Conservation (phyloP, 2,113 vertebrate species). For the Stegastes partitus region DNA sequence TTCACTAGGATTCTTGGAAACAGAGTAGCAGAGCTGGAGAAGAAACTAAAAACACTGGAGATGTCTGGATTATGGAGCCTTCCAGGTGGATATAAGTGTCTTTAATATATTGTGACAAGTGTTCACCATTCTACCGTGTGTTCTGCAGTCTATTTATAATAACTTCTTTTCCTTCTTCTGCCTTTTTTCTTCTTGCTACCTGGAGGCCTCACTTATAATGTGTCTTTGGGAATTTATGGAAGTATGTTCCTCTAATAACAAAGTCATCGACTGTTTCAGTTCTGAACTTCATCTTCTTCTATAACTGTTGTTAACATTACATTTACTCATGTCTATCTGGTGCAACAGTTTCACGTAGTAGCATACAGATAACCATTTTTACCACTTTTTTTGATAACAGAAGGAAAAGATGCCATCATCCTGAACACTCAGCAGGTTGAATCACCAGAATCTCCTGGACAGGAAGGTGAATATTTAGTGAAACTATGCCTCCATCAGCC, state of each 20-base stretch:
- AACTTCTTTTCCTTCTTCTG: conserved; percentile 78
- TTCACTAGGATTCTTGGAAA: conserved; percentile 92
- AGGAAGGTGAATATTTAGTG: conserved; percentile 45
- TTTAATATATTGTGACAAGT: neutral
- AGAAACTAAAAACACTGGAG: conserved; percentile 95
- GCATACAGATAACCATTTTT: neutral
- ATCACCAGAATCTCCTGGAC: conserved; percentile 17
- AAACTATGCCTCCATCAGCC: neutral
- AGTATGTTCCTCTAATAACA: conserved; percentile 87
- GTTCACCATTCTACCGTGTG: neutral
- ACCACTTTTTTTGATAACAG: conserved; percentile 44
- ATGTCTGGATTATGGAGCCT: conserved; percentile 97
- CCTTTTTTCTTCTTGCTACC: conserved; percentile 80
- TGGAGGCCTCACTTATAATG: conserved; percentile 97
- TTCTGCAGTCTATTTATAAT: conserved; percentile 21
- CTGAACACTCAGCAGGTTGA: conserved; percentile 44
- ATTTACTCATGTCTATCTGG: neutral
- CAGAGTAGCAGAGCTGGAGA: conserved; percentile 95
- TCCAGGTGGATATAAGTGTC: conserved; percentile 86
- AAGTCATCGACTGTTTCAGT: conserved; percentile 20
- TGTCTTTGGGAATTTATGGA: conserved; percentile 93
- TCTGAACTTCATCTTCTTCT: conserved; percentile 15
- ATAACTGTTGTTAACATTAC: neutral
- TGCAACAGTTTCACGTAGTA: neutral
- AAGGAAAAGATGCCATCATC: conserved; percentile 66